Evolutionary conservation across 2,888 invertebrate species (phyloP).

Genomic region (Caenorhabditis angaria): DNA sequence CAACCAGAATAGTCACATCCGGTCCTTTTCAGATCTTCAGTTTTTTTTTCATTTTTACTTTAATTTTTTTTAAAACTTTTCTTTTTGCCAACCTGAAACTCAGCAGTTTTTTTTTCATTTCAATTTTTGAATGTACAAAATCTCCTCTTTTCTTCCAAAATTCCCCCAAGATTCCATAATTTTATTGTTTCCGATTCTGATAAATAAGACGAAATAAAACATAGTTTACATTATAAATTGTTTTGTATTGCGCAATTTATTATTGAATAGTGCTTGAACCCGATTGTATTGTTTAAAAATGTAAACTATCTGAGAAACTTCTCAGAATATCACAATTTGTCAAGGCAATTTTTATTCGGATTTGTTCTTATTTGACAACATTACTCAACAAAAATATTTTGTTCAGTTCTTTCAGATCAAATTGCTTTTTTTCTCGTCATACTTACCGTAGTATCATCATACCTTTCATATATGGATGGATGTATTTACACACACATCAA

Average conservation of each 20-base stretch:
- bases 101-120: constrained; percentile 13
- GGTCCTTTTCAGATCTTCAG: constrained; percentile 5
- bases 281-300: background rate
- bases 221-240: constrained; percentile 5
- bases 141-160: too few species aligned
- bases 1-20: constrained; percentile 25
- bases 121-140: background rate
- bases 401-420: background rate
- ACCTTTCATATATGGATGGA: background rate
- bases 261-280: constrained; percentile 27
- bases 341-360: constrained; percentile 21
- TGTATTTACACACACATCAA: background rate
- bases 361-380: too few species aligned
- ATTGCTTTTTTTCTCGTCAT: constrained; percentile 13
- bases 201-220: constrained; percentile 23
- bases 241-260: background rate
- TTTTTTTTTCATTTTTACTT: constrained; percentile 7
- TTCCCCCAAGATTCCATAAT: constrained; percentile 6
- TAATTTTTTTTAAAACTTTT: constrained; percentile 6
- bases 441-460: constrained; percentile 8
- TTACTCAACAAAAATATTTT: constrained; percentile 18
- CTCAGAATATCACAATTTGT: constrained; percentile 31
- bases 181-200: constrained; percentile 8
- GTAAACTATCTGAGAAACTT: constrained; percentile 15
- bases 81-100: constrained; percentile 29